Base-by-base conservation (phyloP, 2,113 vertebrate species). In the Sphyrna mokarran region DNA sequence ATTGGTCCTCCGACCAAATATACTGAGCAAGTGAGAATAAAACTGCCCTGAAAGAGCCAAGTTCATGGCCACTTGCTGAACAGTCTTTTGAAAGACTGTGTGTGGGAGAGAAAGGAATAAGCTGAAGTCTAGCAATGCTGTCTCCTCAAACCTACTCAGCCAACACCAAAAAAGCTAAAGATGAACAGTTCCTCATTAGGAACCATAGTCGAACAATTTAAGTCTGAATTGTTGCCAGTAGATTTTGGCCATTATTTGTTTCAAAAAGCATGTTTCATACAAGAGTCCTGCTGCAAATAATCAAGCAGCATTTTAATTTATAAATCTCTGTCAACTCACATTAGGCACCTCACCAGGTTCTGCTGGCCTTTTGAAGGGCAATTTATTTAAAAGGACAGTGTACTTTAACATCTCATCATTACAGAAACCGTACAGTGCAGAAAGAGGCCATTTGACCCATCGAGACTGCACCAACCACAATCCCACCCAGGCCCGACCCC, bases 111-210 rank as follows among this genome's bases (percentile, higher is more conserved):
- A 16, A 61, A 33, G 29, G 14, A n/a, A 18, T 29, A 63, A 63
- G 61, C 61, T 33, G 8, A 68, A 94, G 43, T 94, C 66, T 26
- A 26, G 90, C 48, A 61, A 63, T 63, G 29, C 89, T 91, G 48
- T n/a, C 90, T 94, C 63, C 90, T 70, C 10, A 94, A 70, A 66
- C 43, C 48, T 70, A 37, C 10, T 94, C 68, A 69, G 66, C 9
- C 4, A 40, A 94, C 91, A 94, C 70, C 91, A 94, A 94, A 94
- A 63, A 68, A 68, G 40, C 14, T 40, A 61, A 61, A 94, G 90
- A 94, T 94, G 61, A 68, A 40, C 58, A 37, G n/a, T 40, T 40
- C n/a, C 91, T 94, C 63, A 94, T 94, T 94, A 43, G 66, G 68
- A 94, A 94, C 22, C 43, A 22, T 70, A 40, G 61, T 40, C 23